Evolutionary conservation across 2,797 vertebrate genomes (phyloP), one percentile per base, ranked within the genome.

Genomic region (Lithobates sylvaticus): DNA sequence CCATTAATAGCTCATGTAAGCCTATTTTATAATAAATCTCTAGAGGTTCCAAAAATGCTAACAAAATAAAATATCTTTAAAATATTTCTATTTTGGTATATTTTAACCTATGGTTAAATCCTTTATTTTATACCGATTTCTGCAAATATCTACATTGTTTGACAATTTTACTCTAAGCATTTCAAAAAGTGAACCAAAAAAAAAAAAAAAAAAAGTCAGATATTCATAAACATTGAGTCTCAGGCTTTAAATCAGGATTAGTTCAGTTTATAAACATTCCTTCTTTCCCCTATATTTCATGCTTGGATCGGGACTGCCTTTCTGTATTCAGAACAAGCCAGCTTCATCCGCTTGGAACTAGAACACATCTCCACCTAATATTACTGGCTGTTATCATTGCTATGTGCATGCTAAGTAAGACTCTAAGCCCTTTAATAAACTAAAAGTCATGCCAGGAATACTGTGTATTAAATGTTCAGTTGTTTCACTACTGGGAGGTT

Each of bases 161-260:
- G 64, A 67, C 12, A 67, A 13, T 67, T 61, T 27, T 67, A 26
- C 26, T 27, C 13, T 39, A 26, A 81, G 79, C 47, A 27, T 58
- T 72, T 50, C 10, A 72, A 73, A n/a, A 36, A 61, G 34, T 50
- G 76, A 67, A 54, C 27, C 29, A 85, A 75, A 76, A 84, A 75
- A 39, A n/a, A n/a, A n/a, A n/a, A n/a, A n/a, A n/a, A n/a, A 64
- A 27, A 44, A 69, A 23, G n/a, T 68, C 61, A 36, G 29, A 39
- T 67, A n/a, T 80, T 77, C 75, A 69, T 85, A 85, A 86, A 81
- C 78, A 81, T 10, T 74, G 32, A 26, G 29, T 65, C 70, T n/a
- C 39, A 44, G 54, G 69, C 29, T 81, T 86, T 81, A 81, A 81
- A 81, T 86, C 61, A 81, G 78, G 71, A 81, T 86, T 86, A 81